Evolutionary conservation across 2,797 vertebrate species (phyloP).

Genomic region (Sebastes flavidus): DNA sequence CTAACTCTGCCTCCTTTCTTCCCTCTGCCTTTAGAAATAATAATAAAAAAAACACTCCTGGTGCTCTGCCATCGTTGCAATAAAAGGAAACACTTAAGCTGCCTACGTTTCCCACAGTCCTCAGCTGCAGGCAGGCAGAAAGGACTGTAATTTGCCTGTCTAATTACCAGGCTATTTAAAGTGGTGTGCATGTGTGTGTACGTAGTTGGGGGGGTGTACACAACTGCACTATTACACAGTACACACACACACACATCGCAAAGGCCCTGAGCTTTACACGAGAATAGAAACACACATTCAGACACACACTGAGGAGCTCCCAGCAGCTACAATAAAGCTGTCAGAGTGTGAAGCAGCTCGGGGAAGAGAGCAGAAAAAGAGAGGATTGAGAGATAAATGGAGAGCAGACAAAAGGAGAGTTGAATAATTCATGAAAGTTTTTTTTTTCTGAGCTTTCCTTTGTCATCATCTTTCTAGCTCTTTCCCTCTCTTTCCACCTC

Average conservation of each 20-base stretch:
- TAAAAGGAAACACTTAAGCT: constrained; percentile 70
- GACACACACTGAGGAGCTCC: constrained; percentile 29
- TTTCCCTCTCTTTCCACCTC: not conserved
- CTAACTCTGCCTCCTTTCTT: not conserved
- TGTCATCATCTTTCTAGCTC: constrained; percentile 30
- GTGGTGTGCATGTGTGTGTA: constrained; percentile 8
- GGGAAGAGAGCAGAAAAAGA: constrained; percentile 44
- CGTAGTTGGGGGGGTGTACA: constrained; percentile 28
- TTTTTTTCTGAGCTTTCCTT: constrained; percentile 35
- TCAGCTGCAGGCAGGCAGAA: constrained; percentile 58
- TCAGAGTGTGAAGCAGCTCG: constrained; percentile 49
- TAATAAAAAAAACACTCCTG: constrained; percentile 21
- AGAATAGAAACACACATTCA: constrained; percentile 11
- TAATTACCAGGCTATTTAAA: constrained; percentile 73
- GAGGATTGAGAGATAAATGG: constrained; percentile 69
- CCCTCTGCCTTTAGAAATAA: constrained; percentile 37
- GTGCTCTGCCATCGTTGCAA: constrained; percentile 43
- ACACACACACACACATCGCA: constrained; percentile 26
- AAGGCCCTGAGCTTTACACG: constrained; percentile 32
- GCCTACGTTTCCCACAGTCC: constrained; percentile 78
- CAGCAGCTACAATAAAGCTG: constrained; percentile 65
- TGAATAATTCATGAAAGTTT: constrained; percentile 72
- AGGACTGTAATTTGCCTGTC: constrained; percentile 70
- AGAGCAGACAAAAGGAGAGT: constrained; percentile 61
- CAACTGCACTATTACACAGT: constrained; percentile 25